phyloP scores from a whole-genome alignment of 2,888 invertebrate genomes.

The Eristalis arbustorum region DNA sequence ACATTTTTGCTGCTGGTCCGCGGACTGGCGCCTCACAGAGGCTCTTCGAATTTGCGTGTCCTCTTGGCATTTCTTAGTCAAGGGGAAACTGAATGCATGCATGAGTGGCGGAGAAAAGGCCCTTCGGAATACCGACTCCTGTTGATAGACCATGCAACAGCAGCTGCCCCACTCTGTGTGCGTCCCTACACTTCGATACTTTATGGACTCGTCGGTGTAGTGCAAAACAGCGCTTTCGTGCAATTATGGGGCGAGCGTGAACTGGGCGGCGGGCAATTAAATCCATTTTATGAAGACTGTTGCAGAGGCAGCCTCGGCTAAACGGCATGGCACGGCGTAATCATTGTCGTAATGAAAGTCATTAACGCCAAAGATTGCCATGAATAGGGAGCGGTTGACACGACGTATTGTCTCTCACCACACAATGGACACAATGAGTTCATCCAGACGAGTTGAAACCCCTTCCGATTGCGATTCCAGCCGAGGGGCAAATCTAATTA shows the following conservation, averaged over 20 bases:
- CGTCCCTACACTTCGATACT: not conserved
- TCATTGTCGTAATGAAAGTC: slow-evolving; percentile 36
- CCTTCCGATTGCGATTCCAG: not conserved
- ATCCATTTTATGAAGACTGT: slow-evolving; percentile 19
- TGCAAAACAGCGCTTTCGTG: not conserved
- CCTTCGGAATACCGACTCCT: not conserved
- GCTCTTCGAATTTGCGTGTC: slow-evolving; percentile 41
- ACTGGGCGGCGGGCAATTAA: slow-evolving; percentile 11
- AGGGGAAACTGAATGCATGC: slow-evolving; percentile 45
- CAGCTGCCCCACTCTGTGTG: not conserved
- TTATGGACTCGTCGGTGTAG: not conserved
- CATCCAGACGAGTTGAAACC: not conserved
- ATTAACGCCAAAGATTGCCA: slow-evolving; percentile 34
- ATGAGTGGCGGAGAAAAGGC: slow-evolving; percentile 29
- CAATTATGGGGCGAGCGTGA: not conserved
- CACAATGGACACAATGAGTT: not conserved
- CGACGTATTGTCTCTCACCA: not conserved
- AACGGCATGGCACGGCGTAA: not conserved
- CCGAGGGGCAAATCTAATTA: slow-evolving; percentile 51
- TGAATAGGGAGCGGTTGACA: not conserved
- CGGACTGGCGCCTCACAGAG: not conserved
- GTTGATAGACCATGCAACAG: not conserved
- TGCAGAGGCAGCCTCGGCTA: not conserved
- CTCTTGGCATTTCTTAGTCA: slow-evolving; percentile 41
- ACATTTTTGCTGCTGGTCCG: slow-evolving; percentile 39